Evolutionary conservation across 2,113 vertebrate species (phyloP).

Genomic region (Protobothrops mucrosquamatus): DNA sequence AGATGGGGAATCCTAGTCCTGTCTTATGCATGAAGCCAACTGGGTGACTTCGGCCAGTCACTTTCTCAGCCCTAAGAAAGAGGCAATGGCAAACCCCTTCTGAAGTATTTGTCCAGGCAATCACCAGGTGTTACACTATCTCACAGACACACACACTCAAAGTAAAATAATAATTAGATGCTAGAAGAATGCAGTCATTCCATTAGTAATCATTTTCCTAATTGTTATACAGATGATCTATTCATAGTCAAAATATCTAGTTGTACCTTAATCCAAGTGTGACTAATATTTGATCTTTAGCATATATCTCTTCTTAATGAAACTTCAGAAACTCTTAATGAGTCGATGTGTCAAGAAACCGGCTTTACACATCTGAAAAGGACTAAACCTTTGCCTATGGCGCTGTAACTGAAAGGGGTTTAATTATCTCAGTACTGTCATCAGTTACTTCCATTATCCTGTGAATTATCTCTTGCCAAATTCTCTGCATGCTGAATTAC

Average conservation of each 20-base stretch:
- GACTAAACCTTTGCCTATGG: constrained; percentile 45
- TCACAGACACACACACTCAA: not conserved
- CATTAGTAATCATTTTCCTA: constrained; percentile 30
- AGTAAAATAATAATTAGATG: not conserved
- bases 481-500: constrained; percentile 38
- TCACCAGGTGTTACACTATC: not conserved
- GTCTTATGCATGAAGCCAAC: not conserved
- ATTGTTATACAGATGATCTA: constrained; percentile 6
- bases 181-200: not conserved
- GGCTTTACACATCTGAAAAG: constrained; percentile 41
- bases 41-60: not conserved
- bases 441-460: constrained; percentile 47
- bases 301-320: constrained; percentile 56
- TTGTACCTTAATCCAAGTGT: constrained; percentile 48
- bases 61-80: not conserved
- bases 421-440: constrained; percentile 28
- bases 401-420: constrained; percentile 40
- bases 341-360: constrained; percentile 56
- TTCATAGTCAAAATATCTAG: constrained; percentile 25
- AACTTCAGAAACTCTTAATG: constrained; percentile 60
- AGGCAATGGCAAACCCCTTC: not conserved
- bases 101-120: not conserved
- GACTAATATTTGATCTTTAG: constrained; percentile 58
- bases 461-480: constrained; percentile 30
- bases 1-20: not conserved